Conservation (phyloP, 2,113 vertebrate species). For the Varanus salvator region DNA sequence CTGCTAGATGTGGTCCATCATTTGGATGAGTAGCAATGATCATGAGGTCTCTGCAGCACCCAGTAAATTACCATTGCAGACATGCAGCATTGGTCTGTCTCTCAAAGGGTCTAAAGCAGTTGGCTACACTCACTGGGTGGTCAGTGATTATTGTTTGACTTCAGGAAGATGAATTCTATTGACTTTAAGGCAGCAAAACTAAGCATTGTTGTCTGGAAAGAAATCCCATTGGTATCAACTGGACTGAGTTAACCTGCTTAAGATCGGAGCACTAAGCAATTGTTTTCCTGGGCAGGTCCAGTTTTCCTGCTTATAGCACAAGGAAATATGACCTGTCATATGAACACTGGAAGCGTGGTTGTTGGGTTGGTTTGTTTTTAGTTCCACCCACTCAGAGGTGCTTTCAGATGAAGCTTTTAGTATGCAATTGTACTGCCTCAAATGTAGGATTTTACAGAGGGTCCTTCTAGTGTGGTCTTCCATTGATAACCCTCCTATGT, state of each 20-base stretch:
- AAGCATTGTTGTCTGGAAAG: background rate
- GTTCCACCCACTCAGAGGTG: fast-evolving
- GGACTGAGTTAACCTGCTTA: background rate
- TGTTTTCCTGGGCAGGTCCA: constrained; percentile 36
- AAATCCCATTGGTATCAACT: background rate
- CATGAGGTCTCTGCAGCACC: background rate
- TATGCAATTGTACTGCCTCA: no score
- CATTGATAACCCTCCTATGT: background rate
- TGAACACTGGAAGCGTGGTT: fast-evolving
- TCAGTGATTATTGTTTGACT: background rate
- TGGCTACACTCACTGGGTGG: background rate
- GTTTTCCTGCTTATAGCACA: constrained; percentile 20
- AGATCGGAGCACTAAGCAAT: background rate
- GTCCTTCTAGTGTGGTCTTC: no score
- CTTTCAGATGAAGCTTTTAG: no score
- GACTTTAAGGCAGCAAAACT: constrained; percentile 6
- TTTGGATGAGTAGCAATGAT: background rate
- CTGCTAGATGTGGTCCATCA: background rate
- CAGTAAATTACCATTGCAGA: background rate
- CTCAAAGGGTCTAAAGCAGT: fast-evolving
- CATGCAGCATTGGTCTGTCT: no score
- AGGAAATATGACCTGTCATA: constrained; percentile 46
- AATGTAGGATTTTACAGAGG: no score
- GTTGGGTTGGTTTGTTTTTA: background rate
- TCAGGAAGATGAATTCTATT: background rate